These are phyloP conservation scores for Chesias legatella DNA, from an alignment of 2,888 invertebrate genomes.

Conservation along the genomic window DNA sequence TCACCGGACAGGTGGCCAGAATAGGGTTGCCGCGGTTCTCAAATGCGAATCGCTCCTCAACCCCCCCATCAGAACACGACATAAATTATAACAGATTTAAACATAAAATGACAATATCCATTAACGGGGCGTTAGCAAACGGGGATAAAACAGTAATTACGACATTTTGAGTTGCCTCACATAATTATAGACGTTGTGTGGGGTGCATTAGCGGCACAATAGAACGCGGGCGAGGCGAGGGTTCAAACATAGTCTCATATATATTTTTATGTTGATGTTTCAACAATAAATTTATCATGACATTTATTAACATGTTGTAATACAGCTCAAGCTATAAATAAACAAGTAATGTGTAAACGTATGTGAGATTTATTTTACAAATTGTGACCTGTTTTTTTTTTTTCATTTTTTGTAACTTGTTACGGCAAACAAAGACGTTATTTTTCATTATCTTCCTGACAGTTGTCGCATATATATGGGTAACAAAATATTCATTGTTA, in stretches of 20 bases:
- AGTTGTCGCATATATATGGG: too few relatives aligned
- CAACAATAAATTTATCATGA: conserved; percentile 31
- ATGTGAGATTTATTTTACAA: neutral
- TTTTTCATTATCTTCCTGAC: too few relatives aligned
- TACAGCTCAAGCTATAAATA: too few relatives aligned
- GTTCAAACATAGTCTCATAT: conserved; percentile 29
- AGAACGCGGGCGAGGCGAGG: conserved; percentile 33
- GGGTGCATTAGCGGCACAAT: conserved; percentile 68
- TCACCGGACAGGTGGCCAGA: too few relatives aligned
- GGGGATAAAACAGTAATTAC: conserved; percentile 70
- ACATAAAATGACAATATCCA: conserved; percentile 52
- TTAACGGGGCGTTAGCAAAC: conserved; percentile 50
- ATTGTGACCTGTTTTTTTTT: conserved; percentile 5
- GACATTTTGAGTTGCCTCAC: conserved; percentile 64
- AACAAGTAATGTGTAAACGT: too few relatives aligned
- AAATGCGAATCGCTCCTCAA: too few relatives aligned
- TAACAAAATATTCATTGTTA: too few relatives aligned
- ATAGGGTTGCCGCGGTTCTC: too few relatives aligned
- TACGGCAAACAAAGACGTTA: too few relatives aligned
- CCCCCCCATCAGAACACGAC: too few relatives aligned
- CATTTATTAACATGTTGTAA: conserved; percentile 13
- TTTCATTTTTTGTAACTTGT: too few relatives aligned
- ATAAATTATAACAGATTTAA: conserved; percentile 13
- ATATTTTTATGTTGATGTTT: conserved; percentile 31
- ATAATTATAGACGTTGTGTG: conserved; percentile 62